phyloP scores from a whole-genome alignment of 2,113 vertebrate genomes.

The Salminus brasiliensis region DNA sequence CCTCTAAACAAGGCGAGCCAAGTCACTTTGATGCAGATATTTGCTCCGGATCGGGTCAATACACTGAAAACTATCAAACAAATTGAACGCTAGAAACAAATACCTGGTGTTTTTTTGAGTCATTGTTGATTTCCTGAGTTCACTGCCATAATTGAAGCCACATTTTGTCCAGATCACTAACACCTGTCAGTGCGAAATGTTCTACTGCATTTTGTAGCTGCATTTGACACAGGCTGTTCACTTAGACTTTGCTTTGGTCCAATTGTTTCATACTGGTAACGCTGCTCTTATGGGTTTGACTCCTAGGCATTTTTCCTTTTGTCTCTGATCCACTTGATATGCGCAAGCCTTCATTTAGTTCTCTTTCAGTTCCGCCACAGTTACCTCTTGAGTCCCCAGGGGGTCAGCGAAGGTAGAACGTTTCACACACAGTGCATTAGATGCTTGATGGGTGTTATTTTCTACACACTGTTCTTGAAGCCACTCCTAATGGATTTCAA shows the following conservation, averaged over 20 bases:
- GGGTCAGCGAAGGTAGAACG: neutral
- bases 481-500: slow-evolving; percentile 30
- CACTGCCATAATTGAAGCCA: neutral
- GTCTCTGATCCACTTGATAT: neutral
- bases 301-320: neutral
- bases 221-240: neutral
- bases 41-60: neutral
- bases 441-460: slow-evolving; percentile 19
- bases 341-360: neutral
- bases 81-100: neutral
- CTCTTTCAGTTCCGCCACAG: neutral
- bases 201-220: neutral
- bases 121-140: neutral
- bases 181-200: too few species aligned
- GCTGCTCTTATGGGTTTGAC: neutral
- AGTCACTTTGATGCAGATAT: neutral
- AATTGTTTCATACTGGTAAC: neutral
- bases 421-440: neutral
- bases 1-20: neutral
- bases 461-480: neutral
- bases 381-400: neutral
- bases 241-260: neutral
- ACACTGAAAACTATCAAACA: neutral
- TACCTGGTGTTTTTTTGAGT: neutral
- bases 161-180: neutral